Evolutionary conservation across 2,888 invertebrate species (phyloP).

Genomic region (Adelphocoris suturalis): DNA sequence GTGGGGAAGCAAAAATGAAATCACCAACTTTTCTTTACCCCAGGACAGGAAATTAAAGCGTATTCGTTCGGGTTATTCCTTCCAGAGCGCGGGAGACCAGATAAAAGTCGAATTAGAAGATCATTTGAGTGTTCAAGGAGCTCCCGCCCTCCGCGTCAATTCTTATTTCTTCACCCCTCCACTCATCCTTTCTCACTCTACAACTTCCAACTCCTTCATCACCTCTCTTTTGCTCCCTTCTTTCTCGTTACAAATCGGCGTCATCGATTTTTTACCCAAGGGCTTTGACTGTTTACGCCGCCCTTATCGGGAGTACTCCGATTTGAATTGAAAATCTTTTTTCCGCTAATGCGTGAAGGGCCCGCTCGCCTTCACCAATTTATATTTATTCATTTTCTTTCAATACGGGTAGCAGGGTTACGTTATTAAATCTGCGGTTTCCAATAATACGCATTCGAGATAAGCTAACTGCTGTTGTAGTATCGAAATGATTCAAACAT

Average conservation of each 20-base stretch:
- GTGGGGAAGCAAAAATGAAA: slow-evolving; percentile 16
- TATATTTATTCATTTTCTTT: background rate
- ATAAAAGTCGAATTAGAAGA: slow-evolving; percentile 72
- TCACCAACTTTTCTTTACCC: slow-evolving; percentile 2
- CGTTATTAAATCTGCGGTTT: slow-evolving; percentile 20
- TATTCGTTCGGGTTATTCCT: slow-evolving; percentile 64
- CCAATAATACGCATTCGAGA: slow-evolving; percentile 44
- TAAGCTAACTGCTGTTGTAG: slow-evolving; percentile 57
- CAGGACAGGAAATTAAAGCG: slow-evolving; percentile 69
- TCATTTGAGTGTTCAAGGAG: slow-evolving; percentile 62
- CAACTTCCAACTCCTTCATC: background rate
- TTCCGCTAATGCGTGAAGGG: slow-evolving; percentile 50
- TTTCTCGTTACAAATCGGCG: slow-evolving; percentile 1
- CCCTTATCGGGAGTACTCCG: slow-evolving; percentile 31
- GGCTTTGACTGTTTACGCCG: background rate
- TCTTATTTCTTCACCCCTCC: background rate
- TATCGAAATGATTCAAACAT: background rate
- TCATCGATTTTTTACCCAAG: slow-evolving; percentile 50
- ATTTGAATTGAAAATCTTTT: slow-evolving; percentile 50
- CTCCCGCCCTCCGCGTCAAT: background rate
- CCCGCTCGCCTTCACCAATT: background rate
- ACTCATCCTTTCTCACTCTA: background rate
- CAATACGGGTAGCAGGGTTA: slow-evolving; percentile 4
- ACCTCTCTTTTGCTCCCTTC: slow-evolving; percentile 4
- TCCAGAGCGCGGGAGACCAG: slow-evolving; percentile 60